phyloP scores from a whole-genome alignment of 2,113 vertebrate genomes.

The Bubo bubo region DNA sequence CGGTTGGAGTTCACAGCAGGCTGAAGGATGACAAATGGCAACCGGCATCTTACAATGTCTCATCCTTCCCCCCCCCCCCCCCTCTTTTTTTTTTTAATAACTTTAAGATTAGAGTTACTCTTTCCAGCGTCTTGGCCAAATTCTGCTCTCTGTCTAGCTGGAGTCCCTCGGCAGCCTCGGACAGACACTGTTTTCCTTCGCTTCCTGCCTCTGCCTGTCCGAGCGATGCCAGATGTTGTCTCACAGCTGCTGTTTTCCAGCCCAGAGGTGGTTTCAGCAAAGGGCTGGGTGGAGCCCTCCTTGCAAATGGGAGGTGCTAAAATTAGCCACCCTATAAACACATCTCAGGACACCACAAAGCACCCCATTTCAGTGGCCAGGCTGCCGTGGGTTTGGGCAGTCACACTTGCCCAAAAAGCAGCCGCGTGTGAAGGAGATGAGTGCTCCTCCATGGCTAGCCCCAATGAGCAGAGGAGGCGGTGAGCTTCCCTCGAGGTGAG shows the following conservation, averaged over 20 bases:
- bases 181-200: background rate
- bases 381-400: background rate
- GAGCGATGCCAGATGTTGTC: background rate
- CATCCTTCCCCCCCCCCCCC: background rate
- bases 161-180: background rate
- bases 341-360: background rate
- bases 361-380: background rate
- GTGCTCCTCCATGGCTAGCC: fast-evolving
- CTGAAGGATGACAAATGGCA: background rate
- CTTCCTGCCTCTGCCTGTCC: slow-evolving; percentile 1
- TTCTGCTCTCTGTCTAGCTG: background rate
- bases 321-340: background rate
- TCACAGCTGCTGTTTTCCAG: background rate
- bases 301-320: background rate
- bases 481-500: background rate
- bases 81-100: background rate
- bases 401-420: background rate
- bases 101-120: background rate
- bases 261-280: background rate
- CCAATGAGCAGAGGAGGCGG: background rate
- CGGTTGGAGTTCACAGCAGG: background rate
- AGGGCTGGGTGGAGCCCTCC: background rate
- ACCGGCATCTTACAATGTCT: background rate
- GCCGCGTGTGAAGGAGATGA: fast-evolving
- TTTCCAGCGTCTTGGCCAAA: background rate